Evolutionary conservation across 2,797 vertebrate genomes (phyloP).

Genomic region (Xiphophorus birchmanni): DNA sequence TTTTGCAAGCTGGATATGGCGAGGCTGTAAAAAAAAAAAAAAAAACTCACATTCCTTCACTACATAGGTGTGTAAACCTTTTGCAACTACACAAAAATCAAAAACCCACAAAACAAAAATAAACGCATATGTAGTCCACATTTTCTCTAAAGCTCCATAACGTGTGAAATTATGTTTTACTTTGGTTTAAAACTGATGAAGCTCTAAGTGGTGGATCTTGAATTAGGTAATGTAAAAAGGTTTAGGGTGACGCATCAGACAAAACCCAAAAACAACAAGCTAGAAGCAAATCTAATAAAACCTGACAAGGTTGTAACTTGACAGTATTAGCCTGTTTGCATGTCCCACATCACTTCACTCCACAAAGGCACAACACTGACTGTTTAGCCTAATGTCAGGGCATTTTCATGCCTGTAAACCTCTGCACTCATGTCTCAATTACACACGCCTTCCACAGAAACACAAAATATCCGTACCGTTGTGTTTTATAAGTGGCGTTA

Average conservation of each 20-base stretch:
- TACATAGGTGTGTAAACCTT: slow-evolving; percentile 46
- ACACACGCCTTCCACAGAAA: slow-evolving; percentile 62
- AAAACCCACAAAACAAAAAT: slow-evolving; percentile 18
- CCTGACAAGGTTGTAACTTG: slow-evolving; percentile 43
- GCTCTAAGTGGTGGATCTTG: slow-evolving; percentile 23
- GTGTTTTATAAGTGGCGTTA: slow-evolving; percentile 70
- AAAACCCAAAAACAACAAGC: slow-evolving; percentile 21
- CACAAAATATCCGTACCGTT: slow-evolving; percentile 68
- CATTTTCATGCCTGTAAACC: slow-evolving; percentile 58
- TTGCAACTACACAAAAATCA: slow-evolving; percentile 6
- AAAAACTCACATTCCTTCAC: slow-evolving; percentile 22
- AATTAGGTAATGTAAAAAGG: slow-evolving; percentile 37
- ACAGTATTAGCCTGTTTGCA: slow-evolving; percentile 37
- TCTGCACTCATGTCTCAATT: slow-evolving; percentile 72
- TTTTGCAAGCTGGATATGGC: slow-evolving; percentile 66
- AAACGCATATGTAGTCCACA: slow-evolving; percentile 36
- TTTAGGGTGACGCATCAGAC: slow-evolving; percentile 3
- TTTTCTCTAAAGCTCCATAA: slow-evolving; percentile 42
- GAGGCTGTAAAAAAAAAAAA: slow-evolving; percentile 33
- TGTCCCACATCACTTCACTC: slow-evolving; percentile 27
- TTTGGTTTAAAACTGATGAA: slow-evolving; percentile 48
- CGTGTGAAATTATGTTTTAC: slow-evolving; percentile 55
- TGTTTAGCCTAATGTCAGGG: slow-evolving; percentile 60
- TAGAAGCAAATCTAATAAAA: slow-evolving; percentile 18
- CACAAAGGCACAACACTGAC: slow-evolving; percentile 35